Evolutionary conservation across 2,113 vertebrate genomes (phyloP).

Genomic region (Fukomys damarensis): DNA sequence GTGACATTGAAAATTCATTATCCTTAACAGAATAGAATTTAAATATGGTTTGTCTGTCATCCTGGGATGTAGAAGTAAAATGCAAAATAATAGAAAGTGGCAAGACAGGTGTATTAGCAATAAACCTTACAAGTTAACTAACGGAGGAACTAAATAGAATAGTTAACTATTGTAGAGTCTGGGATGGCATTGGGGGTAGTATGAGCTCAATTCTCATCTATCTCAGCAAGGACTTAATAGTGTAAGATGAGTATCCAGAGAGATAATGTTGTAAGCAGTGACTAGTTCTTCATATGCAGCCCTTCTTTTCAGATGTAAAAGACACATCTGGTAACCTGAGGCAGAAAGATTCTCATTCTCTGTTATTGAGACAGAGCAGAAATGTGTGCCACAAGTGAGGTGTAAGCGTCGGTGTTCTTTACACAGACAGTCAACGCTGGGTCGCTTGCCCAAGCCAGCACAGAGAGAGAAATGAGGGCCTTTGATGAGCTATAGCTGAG

Average conservation of each 20-base stretch:
- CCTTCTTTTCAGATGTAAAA: neutral
- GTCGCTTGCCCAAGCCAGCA: neutral
- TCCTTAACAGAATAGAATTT: neutral
- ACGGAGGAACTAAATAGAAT: neutral
- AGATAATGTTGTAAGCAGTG: neutral
- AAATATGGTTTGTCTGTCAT: neutral
- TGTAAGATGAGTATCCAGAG: neutral
- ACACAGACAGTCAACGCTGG: neutral
- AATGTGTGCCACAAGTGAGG: neutral
- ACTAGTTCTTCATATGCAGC: neutral
- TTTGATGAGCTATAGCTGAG: neutral
- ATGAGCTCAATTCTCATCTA: neutral
- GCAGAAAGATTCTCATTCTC: neutral
- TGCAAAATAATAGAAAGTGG: neutral
- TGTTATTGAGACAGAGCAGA: neutral
- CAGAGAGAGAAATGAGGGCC: neutral
- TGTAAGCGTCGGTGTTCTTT: neutral
- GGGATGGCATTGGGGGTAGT: neutral
- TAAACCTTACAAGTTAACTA: neutral
- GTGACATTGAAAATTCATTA: neutral
- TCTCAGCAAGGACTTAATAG: neutral
- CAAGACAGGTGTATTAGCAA: neutral
- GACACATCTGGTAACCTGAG: neutral
- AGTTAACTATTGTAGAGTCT: neutral
- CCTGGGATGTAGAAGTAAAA: neutral